These are phyloP conservation scores for Epiblema foenella DNA, from an alignment of 2,888 invertebrate genomes.

Conservation along the genomic window DNA sequence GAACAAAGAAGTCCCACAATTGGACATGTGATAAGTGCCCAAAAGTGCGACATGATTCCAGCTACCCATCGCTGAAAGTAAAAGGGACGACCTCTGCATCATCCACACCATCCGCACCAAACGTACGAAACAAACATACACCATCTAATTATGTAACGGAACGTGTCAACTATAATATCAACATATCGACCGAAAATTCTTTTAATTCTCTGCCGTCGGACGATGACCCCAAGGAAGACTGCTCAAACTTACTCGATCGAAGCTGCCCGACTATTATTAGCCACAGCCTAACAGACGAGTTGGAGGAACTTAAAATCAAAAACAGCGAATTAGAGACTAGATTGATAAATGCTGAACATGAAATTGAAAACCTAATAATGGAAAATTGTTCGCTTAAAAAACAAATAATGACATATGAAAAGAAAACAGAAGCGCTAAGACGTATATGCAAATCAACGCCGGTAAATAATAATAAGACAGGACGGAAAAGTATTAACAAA, in stretches of 20 bases:
- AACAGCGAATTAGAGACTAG: not conserved
- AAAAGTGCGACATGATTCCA: too few relatives aligned
- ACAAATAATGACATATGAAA: conserved; percentile 6
- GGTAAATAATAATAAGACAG: not conserved
- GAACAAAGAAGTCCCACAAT: too few relatives aligned
- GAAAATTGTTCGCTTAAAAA: conserved; percentile 2
- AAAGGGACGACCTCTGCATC: too few relatives aligned
- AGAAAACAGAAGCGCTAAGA: conserved; percentile 4
- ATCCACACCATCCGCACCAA: too few relatives aligned
- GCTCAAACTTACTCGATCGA: not conserved
- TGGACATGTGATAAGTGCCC: too few relatives aligned
- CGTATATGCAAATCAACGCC: conserved; percentile 17
- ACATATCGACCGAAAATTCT: too few relatives aligned
- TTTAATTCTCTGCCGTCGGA: conserved; percentile 12
- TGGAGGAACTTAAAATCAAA: not conserved
- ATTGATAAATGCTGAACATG: not conserved
- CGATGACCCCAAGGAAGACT: not conserved
- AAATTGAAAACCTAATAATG: conserved; percentile 5
- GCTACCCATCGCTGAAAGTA: too few relatives aligned
- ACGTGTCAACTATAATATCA: too few relatives aligned
- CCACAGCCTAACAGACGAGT: conserved; percentile 9
- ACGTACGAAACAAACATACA: too few relatives aligned
- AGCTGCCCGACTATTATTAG: conserved; percentile 1
- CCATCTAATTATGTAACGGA: too few relatives aligned
- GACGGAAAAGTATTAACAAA: not conserved